Evolutionary conservation across 2,888 invertebrate species (phyloP).

Genomic region (Gymnocheta viridis): DNA sequence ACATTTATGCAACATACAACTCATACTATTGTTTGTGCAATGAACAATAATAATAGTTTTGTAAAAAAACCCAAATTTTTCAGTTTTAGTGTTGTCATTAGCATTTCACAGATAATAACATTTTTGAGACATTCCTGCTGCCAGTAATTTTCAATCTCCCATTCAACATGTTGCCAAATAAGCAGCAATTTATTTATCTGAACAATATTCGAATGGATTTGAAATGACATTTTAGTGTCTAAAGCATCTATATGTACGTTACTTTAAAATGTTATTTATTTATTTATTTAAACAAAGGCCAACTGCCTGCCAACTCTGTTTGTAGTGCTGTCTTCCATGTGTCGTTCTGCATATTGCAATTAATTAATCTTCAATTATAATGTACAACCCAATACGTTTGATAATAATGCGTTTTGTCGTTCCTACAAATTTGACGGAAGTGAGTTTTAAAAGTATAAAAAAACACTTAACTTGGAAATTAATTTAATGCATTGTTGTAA

Average conservation of each 20-base stretch:
- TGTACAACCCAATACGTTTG: constrained; percentile 47
- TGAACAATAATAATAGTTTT: too few species aligned
- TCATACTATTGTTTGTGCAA: too few species aligned
- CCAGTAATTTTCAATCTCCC: too few species aligned
- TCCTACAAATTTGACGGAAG: constrained; percentile 64
- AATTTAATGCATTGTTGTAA: constrained; percentile 47
- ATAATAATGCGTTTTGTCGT: constrained; percentile 51
- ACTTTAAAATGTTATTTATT: constrained; percentile 1
- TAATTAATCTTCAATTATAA: constrained; percentile 56
- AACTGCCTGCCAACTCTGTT: neutral
- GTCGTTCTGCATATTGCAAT: constrained; percentile 15
- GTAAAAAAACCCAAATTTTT: too few species aligned
- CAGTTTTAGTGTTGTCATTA: too few species aligned
- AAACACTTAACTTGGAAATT: constrained; percentile 29
- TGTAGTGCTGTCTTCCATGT: neutral
- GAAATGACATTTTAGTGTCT: neutral
- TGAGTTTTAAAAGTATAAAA: constrained; percentile 37
- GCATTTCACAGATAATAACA: too few species aligned
- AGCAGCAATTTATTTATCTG: too few species aligned
- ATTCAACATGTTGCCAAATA: too few species aligned
- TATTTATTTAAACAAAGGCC: neutral
- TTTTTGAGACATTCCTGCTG: too few species aligned
- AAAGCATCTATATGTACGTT: neutral
- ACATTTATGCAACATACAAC: too few species aligned
- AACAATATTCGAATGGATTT: too few species aligned